Conservation (phyloP, 2,113 vertebrate genomes). For the Colius striatus region DNA sequence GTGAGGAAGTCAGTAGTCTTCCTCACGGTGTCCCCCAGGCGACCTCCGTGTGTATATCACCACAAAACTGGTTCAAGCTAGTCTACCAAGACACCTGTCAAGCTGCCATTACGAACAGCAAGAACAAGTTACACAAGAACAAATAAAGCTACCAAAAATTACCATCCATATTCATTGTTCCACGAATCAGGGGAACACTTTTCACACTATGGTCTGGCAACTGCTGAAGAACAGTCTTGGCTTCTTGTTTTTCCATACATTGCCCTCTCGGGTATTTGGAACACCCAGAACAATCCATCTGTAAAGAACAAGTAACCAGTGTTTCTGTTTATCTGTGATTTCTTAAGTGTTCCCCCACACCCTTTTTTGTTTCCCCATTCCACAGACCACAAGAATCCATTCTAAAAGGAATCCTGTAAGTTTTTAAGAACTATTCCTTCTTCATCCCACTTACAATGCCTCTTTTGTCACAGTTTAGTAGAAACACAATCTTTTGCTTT, state of each 20-base stretch:
- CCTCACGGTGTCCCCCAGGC: no score
- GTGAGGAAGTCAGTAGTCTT: no score
- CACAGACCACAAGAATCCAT: fast-evolving
- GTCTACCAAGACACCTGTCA: no score
- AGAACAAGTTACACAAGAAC: no score
- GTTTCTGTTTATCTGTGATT: background rate
- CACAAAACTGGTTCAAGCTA: no score
- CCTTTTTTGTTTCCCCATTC: no score
- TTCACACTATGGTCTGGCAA: background rate
- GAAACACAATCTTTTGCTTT: background rate
- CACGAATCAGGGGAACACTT: no score
- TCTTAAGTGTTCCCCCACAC: fast-evolving
- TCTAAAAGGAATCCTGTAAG: background rate
- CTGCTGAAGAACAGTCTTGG: background rate
- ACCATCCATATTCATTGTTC: no score
- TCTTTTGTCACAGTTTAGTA: fast-evolving
- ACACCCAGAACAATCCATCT: background rate
- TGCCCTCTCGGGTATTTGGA: background rate
- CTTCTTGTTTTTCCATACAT: background rate
- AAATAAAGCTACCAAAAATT: no score
- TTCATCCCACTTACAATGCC: fast-evolving
- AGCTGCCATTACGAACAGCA: no score
- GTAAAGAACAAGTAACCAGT: fast-evolving
- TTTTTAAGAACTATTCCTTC: background rate
- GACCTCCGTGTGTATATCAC: no score